Evolutionary conservation across 2,888 invertebrate genomes (phyloP).

Genomic region (Pimpla rufipes): DNA sequence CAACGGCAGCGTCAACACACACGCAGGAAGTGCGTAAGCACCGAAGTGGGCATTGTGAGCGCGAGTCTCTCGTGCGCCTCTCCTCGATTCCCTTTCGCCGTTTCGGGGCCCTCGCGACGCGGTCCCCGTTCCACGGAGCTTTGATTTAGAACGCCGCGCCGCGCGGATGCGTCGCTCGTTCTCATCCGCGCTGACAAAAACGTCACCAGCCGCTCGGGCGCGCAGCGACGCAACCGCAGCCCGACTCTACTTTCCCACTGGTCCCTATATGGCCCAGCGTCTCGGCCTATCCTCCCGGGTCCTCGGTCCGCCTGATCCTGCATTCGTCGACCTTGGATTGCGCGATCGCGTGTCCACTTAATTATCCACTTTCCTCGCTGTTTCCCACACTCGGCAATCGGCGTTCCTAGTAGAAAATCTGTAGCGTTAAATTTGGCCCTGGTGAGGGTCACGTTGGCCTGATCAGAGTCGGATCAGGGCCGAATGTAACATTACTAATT

Average conservation of each 20-base stretch:
- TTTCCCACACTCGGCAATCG: neutral
- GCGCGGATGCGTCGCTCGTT: conserved; percentile 70
- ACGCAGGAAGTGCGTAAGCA: conserved; percentile 26
- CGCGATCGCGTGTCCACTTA: neutral
- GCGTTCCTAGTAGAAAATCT: too few relatives aligned
- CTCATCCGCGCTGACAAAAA: conserved; percentile 72
- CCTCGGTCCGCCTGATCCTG: neutral
- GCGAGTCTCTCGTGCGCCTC: conserved; percentile 37
- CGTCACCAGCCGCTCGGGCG: conserved; percentile 66
- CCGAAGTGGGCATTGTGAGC: conserved; percentile 26
- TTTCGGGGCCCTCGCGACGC: conserved; percentile 56
- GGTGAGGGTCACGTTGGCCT: too few relatives aligned
- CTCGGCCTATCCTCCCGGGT: conserved; percentile 35
- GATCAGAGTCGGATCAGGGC: too few relatives aligned
- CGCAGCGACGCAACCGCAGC: neutral
- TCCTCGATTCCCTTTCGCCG: conserved; percentile 38
- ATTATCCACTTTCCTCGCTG: neutral
- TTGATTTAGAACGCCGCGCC: conserved; percentile 76
- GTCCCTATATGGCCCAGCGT: conserved; percentile 73
- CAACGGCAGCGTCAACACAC: conserved; percentile 20
- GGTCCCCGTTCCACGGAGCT: conserved; percentile 60
- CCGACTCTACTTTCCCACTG: conserved; percentile 75
- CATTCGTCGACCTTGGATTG: conserved; percentile 11
- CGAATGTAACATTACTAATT: too few relatives aligned
- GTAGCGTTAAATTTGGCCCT: too few relatives aligned